A percentile compares a stretch with the other conserved stretches of the same genome.
Evolutionary conservation across 2,888 invertebrate species (phyloP).

Genomic region (Eurois occulta): DNA sequence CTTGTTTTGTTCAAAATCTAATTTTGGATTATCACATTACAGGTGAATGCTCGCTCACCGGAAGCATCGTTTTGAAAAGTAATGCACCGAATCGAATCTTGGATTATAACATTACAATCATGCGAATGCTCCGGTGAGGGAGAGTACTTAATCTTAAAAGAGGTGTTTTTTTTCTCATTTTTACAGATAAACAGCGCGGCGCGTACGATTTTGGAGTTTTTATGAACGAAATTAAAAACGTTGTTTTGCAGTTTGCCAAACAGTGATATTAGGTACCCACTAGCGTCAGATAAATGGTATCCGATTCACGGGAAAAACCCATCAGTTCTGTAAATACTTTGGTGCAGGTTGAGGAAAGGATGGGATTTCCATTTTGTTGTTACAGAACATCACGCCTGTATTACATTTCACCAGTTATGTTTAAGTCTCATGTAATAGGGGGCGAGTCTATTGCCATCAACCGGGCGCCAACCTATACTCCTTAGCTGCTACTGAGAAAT

Average conservation of each 20-base stretch:
- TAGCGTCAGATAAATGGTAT: neutral
- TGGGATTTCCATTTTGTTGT: neutral
- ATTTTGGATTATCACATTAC: too few relatives aligned
- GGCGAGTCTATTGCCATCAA: neutral
- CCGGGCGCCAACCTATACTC: neutral
- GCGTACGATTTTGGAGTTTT: neutral
- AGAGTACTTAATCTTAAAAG: too few relatives aligned
- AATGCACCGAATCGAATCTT: too few relatives aligned
- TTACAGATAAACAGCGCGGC: neutral
- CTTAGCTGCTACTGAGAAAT: neutral
- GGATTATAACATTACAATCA: too few relatives aligned
- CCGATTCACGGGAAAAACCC: neutral
- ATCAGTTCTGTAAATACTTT: neutral
- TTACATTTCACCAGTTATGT: neutral
- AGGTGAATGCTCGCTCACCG: too few relatives aligned
- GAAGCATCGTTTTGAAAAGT: too few relatives aligned
- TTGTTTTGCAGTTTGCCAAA: neutral
- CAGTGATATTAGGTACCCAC: neutral
- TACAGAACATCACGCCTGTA: neutral
- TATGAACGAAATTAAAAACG: neutral
- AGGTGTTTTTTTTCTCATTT: neutral
- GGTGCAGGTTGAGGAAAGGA: neutral
- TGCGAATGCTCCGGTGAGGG: too few relatives aligned
- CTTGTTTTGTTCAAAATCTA: too few relatives aligned
- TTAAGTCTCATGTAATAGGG: neutral